A percentile compares a stretch with the other conserved stretches of the same genome.
Evolutionary conservation across 2,113 vertebrate species (phyloP).

Genomic region (Hylia prasina): DNA sequence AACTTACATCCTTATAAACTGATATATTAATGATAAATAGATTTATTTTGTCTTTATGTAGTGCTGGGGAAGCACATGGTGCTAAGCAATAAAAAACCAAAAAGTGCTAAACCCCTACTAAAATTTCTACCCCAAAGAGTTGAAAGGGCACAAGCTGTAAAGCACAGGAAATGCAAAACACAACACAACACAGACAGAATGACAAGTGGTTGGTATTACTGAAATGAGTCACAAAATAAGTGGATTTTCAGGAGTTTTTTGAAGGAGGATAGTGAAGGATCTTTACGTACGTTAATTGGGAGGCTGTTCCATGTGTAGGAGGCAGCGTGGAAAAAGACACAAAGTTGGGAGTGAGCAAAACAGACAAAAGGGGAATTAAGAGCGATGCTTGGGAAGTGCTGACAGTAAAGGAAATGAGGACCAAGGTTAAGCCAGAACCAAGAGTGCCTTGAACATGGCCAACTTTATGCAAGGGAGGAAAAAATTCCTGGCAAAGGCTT

Average conservation of each 20-base stretch:
- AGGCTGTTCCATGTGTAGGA: slow-evolving; percentile 70
- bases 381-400: slow-evolving; percentile 51
- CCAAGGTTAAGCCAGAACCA: slow-evolving; percentile 51
- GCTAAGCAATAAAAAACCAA: not conserved
- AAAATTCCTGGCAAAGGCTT: slow-evolving; percentile 28
- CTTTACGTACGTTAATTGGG: slow-evolving; percentile 70
- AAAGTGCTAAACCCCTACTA: not conserved
- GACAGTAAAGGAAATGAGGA: slow-evolving; percentile 25
- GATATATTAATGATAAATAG: not conserved
- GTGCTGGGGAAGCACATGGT: not conserved
- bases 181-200: slow-evolving; percentile 58
- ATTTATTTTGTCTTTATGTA: not conserved
- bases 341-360: slow-evolving; percentile 71
- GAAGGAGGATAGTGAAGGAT: slow-evolving; percentile 65
- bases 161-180: slow-evolving; percentile 52
- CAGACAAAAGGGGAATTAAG: slow-evolving; percentile 62
- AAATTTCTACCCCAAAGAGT: not conserved
- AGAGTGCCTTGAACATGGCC: slow-evolving; percentile 2
- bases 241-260: slow-evolving; percentile 52
- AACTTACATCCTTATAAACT: not conserved
- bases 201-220: slow-evolving; percentile 39
- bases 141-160: slow-evolving; percentile 37
- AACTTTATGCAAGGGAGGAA: slow-evolving; percentile 3
- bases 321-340: slow-evolving; percentile 73
- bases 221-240: slow-evolving; percentile 49